Percentiles rank a stretch among this genome's conserved stretches.
These are phyloP conservation scores for Serinus canaria DNA, from an alignment of 2,113 vertebrate species.

Conservation along the genomic window DNA sequence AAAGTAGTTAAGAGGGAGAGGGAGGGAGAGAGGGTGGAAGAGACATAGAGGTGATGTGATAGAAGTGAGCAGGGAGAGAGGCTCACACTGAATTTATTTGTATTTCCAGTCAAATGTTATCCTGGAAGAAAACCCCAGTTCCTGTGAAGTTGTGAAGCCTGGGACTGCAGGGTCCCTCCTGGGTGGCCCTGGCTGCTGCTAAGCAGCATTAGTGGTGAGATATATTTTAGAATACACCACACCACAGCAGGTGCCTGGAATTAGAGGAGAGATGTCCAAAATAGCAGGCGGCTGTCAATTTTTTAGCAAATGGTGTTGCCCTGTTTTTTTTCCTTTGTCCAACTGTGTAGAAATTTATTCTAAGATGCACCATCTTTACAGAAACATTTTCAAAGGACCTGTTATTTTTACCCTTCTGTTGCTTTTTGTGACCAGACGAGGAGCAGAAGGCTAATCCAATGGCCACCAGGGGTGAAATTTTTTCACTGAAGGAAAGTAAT, in stretches of 20 bases:
- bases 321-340: slow-evolving; percentile 7
- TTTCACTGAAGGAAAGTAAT: neutral
- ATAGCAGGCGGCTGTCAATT: slow-evolving; percentile 38
- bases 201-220: neutral
- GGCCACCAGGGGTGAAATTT: neutral
- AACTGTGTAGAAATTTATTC: slow-evolving; percentile 42
- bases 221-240: slow-evolving; percentile 6
- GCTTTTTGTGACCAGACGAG: neutral
- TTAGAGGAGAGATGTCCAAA: slow-evolving; percentile 15
- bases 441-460: neutral
- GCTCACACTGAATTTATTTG: neutral
- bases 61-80: neutral
- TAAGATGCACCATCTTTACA: slow-evolving; percentile 4
- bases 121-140: neutral
- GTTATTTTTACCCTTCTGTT: slow-evolving; percentile 42
- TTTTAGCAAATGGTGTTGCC: slow-evolving; percentile 23
- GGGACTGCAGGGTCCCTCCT: neutral
- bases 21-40: neutral
- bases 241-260: neutral
- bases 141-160: neutral
- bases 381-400: neutral
- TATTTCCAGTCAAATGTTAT: neutral
- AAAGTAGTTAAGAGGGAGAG: neutral
- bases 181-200: neutral
- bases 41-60: neutral